Percentiles rank a stretch among this genome's conserved stretches.
Conservation (phyloP, 2,888 invertebrate genomes). For the Syrista parreyssii region DNA sequence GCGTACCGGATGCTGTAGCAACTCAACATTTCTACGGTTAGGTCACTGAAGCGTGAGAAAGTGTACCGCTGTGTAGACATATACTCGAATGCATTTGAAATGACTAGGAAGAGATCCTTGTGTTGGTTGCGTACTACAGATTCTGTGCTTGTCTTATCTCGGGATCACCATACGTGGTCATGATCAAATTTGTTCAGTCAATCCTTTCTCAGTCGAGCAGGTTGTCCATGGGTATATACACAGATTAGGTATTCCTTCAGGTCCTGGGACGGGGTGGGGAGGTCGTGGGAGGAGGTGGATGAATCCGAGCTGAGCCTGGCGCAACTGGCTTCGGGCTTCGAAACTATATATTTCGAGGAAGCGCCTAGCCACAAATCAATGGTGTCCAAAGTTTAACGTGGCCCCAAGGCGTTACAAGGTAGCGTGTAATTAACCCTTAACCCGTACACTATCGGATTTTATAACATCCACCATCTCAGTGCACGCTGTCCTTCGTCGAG, state of each 20-base stretch:
- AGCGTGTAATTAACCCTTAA: constrained; percentile 56
- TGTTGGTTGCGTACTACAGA: not conserved
- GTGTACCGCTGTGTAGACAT: not conserved
- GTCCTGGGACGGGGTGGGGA: not conserved
- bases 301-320: not conserved
- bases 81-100: not conserved
- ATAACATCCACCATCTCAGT: constrained; percentile 33
- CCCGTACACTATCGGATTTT: constrained; percentile 47
- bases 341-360: constrained; percentile 5
- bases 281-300: not conserved
- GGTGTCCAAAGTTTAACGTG: constrained; percentile 51
- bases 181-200: not conserved
- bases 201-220: not conserved
- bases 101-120: not conserved
- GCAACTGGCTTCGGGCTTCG: not conserved
- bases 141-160: not conserved
- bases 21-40: not conserved
- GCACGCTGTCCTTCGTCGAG: constrained; percentile 30
- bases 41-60: not conserved
- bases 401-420: constrained; percentile 42
- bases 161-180: not conserved
- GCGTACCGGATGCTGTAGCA: not conserved
- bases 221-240: not conserved
- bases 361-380: constrained; percentile 52
- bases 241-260: not conserved